Base-by-base conservation (phyloP, 2,113 vertebrate genomes). In the Brachirus orientalis region DNA sequence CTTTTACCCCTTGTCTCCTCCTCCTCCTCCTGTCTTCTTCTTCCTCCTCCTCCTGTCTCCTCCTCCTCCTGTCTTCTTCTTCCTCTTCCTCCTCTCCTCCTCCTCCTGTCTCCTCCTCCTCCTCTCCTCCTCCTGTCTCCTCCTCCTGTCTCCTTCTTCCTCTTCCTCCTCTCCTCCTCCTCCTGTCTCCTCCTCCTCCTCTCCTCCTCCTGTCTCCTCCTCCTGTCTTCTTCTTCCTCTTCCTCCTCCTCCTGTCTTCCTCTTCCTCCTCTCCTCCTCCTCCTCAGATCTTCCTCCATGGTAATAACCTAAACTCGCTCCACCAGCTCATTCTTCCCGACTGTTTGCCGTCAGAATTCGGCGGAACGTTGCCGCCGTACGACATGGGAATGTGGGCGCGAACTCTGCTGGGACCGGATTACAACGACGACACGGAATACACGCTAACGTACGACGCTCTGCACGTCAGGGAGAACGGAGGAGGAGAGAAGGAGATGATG, bases 331-430 rank as follows among this genome's bases (percentile, higher is more conserved):
- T 99, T 71, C 94, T 95, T 51, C 97, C 97, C 0, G 98, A 99
- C 91, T 97, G 96, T 82, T 86, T 99, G 54, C 98, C 98, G 6
- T 99, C 98, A 0, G 98, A 99, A 81, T 96, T 99, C 72, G 98
- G 98, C 0, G 98, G 98, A 47, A 97, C 97, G 90, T 76, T 98
- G 68, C 98, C 98, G 0, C 98, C 98, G 14, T 99, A 99, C 5
- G 97, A 99, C 63, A 98, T 98, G 96, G 97, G 98, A 0, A 98
- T 96, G 0, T 99, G 98, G 98, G 98, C 98, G 1, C 91, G 98
- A 73, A 95, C 96, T 3, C 92, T 99, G 71, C 95, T 99, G 10
- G 98, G 98, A 65, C 97, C 98, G 0, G 97, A 98, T 19, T 99
- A 98, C 1, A 97, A 94, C 8, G 97, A 99, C 54, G 98, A 99